Base-by-base conservation (phyloP, 2,113 vertebrate genomes). In the Microcebus murinus region DNA sequence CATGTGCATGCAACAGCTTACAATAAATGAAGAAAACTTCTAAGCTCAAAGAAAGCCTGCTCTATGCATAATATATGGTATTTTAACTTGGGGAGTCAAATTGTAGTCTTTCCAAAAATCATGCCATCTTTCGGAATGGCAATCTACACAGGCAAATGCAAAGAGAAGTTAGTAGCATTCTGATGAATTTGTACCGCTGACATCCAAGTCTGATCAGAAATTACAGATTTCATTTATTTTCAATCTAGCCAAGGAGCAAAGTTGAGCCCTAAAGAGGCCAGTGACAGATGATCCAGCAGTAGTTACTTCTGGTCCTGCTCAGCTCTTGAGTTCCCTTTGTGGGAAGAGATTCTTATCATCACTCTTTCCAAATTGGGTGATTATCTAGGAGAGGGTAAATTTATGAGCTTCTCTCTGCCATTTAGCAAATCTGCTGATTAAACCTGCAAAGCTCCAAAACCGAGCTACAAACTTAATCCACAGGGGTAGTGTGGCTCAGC, bases 301-400 rank as follows among this genome's bases (percentile, higher is more conserved):
- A 92, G 34, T 61, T 52, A 82, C 52, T 81, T 9, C 39, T 25
- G 13, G 20, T 71, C 57, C 17, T 68, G 29, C 42, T 48, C 6
- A 82, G 52, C 29, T 92, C 74, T 81, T 57, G 31, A 87, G 23
- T 68, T 84, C 45, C 92, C 52, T 85, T 87, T 68, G 76, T 52
- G 25, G 70, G 80, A 86, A 68, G 31, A 80, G 25, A 93, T 85
- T 63, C 45, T 87, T 90, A 86, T 61, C 73, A 63, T 89, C 13
- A 31, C n/a, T 91, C 52, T 83, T 89, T 50, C 31, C 39, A 70
- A 92, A 96, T 4, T 57, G 34, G 9, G 42, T 87, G 57, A 87
- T 85, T 92, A 36, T 85, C 81, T 90, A 92, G 92, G 79, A 89
- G 61, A 95, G 20, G 68, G 59, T 59, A 55, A 74, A 82, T 85